Conservation (phyloP, 2,888 invertebrate species). For the Panzeria rudis region DNA sequence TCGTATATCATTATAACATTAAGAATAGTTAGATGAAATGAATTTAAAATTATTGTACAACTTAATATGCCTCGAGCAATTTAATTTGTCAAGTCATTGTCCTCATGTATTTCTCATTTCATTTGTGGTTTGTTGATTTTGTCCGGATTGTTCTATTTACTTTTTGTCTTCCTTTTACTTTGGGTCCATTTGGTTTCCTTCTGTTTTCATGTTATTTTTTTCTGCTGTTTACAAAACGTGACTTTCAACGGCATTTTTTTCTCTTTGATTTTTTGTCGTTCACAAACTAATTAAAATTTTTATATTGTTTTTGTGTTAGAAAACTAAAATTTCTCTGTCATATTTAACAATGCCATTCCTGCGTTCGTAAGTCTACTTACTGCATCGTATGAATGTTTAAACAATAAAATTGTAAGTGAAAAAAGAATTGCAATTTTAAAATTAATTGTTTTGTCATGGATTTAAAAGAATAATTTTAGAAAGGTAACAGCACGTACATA, state of each 20-base stretch:
- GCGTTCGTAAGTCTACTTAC: conserved; percentile 6
- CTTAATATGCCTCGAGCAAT: conserved; percentile 64
- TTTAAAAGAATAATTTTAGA: background rate
- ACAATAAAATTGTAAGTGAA: conserved; percentile 1
- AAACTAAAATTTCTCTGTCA: conserved; percentile 48
- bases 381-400: background rate
- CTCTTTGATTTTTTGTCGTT: conserved; percentile 25
- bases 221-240: conserved; percentile 67
- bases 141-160: conserved; percentile 67
- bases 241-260: conserved; percentile 60
- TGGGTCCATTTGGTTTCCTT: conserved; percentile 55
- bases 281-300: conserved; percentile 71
- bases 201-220: conserved; percentile 28
- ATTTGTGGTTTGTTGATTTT: conserved; percentile 71
- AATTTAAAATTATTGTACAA: conserved; percentile 53
- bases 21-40: conserved; percentile 1
- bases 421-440: conserved; percentile 37
- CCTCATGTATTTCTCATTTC: conserved; percentile 67
- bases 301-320: conserved; percentile 59
- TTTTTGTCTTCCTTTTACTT: conserved; percentile 47
- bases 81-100: conserved; percentile 70
- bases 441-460: conserved; percentile 50
- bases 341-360: conserved; percentile 39
- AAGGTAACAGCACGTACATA: conserved; percentile 15
- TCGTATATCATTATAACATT: background rate